These are phyloP conservation scores for Lepidocyrtinus sp. DNA, from an alignment of 2,888 invertebrate genomes.

Conservation along the genomic window DNA sequence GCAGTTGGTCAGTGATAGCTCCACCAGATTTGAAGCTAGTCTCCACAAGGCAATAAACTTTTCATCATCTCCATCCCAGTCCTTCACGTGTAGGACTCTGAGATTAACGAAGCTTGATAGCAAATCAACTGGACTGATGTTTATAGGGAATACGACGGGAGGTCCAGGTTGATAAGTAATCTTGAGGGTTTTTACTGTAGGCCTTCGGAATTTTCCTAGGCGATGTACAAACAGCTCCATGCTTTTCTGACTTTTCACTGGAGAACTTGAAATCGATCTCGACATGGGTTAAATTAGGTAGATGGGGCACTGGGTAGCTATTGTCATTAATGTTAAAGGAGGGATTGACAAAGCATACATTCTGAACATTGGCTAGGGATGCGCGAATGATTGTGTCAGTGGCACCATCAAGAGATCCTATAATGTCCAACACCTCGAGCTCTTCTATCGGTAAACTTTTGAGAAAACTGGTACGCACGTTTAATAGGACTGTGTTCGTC, in stretches of 20 bases:
- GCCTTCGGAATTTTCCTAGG: conserved; percentile 40
- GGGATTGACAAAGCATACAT: conserved; percentile 49
- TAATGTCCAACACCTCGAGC: conserved; percentile 41
- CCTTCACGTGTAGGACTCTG: conserved; percentile 40
- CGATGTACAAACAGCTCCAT: conserved; percentile 53
- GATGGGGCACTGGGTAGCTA: conserved; percentile 30
- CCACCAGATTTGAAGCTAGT: conserved; percentile 18
- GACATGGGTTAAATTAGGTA: conserved; percentile 38
- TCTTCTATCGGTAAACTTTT: conserved; percentile 35
- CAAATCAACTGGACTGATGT: conserved; percentile 41
- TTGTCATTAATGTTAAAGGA: conserved; percentile 41
- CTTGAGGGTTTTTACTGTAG: conserved; percentile 33
- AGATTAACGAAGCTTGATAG: conserved; percentile 45
- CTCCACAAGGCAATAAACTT: conserved; percentile 42
- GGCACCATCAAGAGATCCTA: conserved; percentile 46
- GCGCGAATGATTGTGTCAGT: conserved; percentile 48
- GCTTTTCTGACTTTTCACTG: conserved; percentile 44
- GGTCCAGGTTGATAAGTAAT: conserved; percentile 55
- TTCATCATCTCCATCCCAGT: conserved; percentile 51
- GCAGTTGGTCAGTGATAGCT: conserved; percentile 40
- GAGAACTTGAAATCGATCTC: conserved; percentile 56
- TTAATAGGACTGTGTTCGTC: conserved; percentile 37
- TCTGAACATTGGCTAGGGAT: conserved; percentile 37
- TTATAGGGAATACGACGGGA: conserved; percentile 40
- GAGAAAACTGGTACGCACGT: conserved; percentile 45